A percentile compares a stretch with the other conserved stretches of the same genome.
Evolutionary conservation across 2,113 vertebrate genomes (phyloP).

Genomic region (Xenus cinereus): DNA sequence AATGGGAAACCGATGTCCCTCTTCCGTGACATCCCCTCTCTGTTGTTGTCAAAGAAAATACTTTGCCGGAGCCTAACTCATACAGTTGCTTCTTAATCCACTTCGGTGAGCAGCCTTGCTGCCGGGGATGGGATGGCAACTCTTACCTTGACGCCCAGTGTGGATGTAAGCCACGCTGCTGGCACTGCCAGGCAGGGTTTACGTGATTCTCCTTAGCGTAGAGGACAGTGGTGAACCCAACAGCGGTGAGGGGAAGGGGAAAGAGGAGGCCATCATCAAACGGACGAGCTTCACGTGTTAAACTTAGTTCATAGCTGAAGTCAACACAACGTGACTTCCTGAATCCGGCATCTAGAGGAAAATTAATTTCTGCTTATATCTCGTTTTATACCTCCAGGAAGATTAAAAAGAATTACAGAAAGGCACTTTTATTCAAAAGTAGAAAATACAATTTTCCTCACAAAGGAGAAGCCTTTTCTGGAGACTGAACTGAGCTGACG

Average conservation of each 20-base stretch:
- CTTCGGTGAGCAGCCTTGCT: neutral
- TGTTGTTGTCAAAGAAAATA: neutral
- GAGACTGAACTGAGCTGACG: neutral
- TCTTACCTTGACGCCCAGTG: neutral
- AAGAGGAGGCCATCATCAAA: neutral
- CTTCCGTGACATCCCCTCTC: neutral
- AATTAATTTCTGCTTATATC: neutral
- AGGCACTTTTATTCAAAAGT: neutral
- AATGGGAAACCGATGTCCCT: neutral
- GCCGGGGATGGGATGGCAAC: neutral
- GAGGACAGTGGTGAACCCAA: neutral
- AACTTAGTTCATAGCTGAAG: neutral
- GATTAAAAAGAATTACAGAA: neutral
- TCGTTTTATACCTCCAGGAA: neutral
- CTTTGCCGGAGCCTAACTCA: neutral
- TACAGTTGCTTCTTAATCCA: neutral
- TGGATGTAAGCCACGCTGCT: neutral
- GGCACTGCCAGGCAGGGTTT: neutral
- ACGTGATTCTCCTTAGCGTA: accelerated
- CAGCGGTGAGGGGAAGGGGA: neutral
- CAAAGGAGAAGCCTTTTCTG: neutral
- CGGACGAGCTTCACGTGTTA: accelerated
- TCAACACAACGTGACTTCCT: neutral
- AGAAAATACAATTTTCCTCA: neutral
- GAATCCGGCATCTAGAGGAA: neutral